Conservation (phyloP, 2,888 invertebrate genomes). For the Luperina nickerlii region DNA sequence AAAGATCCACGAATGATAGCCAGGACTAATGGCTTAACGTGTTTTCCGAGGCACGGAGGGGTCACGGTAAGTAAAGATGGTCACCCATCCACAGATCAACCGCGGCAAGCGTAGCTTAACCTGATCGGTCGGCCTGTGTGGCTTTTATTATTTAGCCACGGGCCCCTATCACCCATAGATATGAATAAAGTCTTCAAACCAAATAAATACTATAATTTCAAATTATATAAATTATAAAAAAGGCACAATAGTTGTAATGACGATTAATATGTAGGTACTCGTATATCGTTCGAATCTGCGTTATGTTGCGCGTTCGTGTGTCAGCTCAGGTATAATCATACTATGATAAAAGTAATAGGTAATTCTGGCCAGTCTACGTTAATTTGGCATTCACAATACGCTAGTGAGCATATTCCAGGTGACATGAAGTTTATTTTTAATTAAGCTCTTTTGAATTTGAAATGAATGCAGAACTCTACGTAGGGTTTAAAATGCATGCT, state of each 20-base stretch:
- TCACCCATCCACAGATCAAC: too few relatives aligned
- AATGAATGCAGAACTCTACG: constrained; percentile 46
- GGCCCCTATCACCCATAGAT: too few relatives aligned
- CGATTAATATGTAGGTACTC: not conserved
- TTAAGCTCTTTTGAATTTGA: constrained; percentile 54
- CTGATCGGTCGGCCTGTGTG: too few relatives aligned
- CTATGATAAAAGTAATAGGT: not conserved
- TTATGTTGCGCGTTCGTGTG: not conserved
- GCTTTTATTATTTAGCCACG: too few relatives aligned
- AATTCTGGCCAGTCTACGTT: constrained; percentile 5
- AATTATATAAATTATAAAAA: too few relatives aligned
- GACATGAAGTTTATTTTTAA: constrained; percentile 52
- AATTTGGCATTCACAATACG: constrained; percentile 36
- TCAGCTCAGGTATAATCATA: not conserved
- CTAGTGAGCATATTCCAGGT: constrained; percentile 34
- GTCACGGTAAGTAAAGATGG: too few relatives aligned
- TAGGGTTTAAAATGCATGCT: constrained; percentile 24
- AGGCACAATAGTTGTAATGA: not conserved
- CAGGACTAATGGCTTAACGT: too few relatives aligned
- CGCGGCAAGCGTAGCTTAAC: too few relatives aligned
- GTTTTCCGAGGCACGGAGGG: too few relatives aligned
- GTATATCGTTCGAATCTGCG: not conserved
- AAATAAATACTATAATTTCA: too few relatives aligned
- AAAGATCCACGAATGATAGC: too few relatives aligned
- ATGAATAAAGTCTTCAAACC: too few relatives aligned